These are phyloP conservation scores for Psilopsiagon aurifrons DNA, from an alignment of 2,113 vertebrate species.

Conservation along the genomic window DNA sequence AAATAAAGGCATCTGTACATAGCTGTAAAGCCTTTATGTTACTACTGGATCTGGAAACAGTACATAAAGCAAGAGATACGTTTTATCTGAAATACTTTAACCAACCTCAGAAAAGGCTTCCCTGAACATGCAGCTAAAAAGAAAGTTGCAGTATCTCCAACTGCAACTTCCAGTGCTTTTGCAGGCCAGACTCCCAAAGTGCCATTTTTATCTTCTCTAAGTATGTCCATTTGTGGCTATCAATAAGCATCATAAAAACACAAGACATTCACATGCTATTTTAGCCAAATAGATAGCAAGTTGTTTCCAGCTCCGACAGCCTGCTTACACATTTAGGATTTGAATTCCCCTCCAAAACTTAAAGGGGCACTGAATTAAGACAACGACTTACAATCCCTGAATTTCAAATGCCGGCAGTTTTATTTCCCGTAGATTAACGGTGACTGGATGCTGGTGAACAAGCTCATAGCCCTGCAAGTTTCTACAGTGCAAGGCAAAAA, in stretches of 20 bases:
- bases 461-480: not conserved
- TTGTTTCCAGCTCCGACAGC: not conserved
- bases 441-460: not conserved
- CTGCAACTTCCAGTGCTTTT: not conserved
- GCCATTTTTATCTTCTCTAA: not conserved
- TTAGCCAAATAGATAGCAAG: not conserved
- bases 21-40: not conserved
- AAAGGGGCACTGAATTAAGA: not conserved
- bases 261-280: not conserved
- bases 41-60: not conserved
- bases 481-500: not conserved
- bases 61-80: not conserved
- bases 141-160: not conserved
- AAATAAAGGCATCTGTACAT: not conserved
- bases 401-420: not conserved
- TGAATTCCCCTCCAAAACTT: not conserved
- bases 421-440: not conserved
- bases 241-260: not conserved
- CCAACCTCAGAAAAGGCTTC: not conserved
- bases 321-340: not conserved
- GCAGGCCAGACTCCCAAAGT: not conserved
- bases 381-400: not conserved
- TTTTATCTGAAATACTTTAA: not conserved
- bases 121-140: rapidly evolving
- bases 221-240: not conserved